Percentiles rank a stretch among this genome's conserved stretches.
These are phyloP conservation scores for Zaprionus gabonicus DNA, from an alignment of 1,140 invertebrate species.

Conservation along the genomic window DNA sequence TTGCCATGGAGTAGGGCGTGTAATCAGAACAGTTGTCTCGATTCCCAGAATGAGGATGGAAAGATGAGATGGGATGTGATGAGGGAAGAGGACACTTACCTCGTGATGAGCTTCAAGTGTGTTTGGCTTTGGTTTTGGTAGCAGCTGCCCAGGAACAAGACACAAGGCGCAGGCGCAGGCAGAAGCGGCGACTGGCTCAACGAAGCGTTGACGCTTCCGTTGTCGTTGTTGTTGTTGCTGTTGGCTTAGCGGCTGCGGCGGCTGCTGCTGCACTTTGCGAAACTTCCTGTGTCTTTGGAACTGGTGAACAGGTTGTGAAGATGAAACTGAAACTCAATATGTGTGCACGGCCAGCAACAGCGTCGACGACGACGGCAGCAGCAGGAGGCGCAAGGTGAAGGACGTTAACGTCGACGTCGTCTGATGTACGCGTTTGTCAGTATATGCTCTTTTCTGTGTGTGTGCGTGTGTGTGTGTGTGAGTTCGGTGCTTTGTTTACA, in stretches of 20 bases:
- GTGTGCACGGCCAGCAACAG: conserved; percentile 24
- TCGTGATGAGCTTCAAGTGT: conserved; percentile 12
- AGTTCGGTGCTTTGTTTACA: conserved; percentile 69
- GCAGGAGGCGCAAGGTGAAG: conserved; percentile 62
- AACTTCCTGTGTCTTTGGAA: conserved; percentile 74
- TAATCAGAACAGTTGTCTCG: conserved; percentile 30
- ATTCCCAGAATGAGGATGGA: conserved; percentile 19
- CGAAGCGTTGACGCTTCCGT: conserved; percentile 50
- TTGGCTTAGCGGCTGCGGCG: conserved; percentile 38
- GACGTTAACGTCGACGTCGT: conserved; percentile 52
- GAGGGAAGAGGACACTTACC: conserved; percentile 49
- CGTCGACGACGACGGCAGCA: conserved; percentile 2
- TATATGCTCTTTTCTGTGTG: conserved; percentile 9
- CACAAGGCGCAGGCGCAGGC: conserved; percentile 13
- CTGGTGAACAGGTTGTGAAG: conserved; percentile 71
- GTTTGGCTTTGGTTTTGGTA: conserved; percentile 26
- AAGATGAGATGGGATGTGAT: no score
- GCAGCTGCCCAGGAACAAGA: conserved; percentile 28
- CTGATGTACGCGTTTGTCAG: conserved; percentile 12
- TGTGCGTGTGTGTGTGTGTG: conserved; percentile 37
- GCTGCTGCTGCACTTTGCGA: conserved; percentile 65
- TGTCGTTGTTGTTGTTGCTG: conserved; percentile 29
- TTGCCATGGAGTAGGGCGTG: conserved; percentile 17
- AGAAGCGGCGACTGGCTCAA: conserved; percentile 36
- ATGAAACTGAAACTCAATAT: conserved; percentile 74